Conservation (phyloP, 2,797 vertebrate species). For the Lindbergichthys nudifrons region DNA sequence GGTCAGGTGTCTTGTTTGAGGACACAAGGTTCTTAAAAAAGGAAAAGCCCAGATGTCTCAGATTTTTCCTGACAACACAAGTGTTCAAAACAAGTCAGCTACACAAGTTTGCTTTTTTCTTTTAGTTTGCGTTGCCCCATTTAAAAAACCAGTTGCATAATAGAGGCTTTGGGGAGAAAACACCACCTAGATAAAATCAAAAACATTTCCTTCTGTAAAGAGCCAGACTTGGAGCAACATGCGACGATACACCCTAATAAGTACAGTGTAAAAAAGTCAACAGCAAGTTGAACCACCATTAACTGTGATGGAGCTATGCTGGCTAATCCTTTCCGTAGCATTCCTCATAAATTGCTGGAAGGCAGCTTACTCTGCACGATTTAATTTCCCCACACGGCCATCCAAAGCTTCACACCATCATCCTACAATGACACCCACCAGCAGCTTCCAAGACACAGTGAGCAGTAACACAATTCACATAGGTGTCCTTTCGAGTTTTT, state of each 20-base stretch:
- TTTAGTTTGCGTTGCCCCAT: constrained; percentile 41
- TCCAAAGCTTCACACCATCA: constrained; percentile 38
- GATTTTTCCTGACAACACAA: background rate
- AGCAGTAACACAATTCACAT: constrained; percentile 13
- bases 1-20: background rate
- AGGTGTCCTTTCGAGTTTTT: background rate
- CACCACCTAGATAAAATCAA: constrained; percentile 46
- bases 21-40: background rate
- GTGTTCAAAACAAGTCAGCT: background rate
- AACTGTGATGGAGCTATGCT: constrained; percentile 33
- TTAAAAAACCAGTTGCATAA: constrained; percentile 55
- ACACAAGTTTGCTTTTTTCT: constrained; percentile 15
- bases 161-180: constrained; percentile 50
- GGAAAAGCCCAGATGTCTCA: background rate
- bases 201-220: constrained; percentile 18
- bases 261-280: constrained; percentile 45
- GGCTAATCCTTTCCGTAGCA: constrained; percentile 59
- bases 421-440: constrained; percentile 28
- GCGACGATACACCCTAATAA: constrained; percentile 26
- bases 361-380: constrained; percentile 62
- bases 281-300: constrained; percentile 55
- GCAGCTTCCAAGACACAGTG: constrained; percentile 7
- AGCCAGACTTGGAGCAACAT: constrained; percentile 34
- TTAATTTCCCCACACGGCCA: constrained; percentile 55
- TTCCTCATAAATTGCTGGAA: constrained; percentile 57